Percentiles rank a stretch among this genome's conserved stretches.
These are phyloP conservation scores for Ectobius pallidus DNA, from an alignment of 2,888 invertebrate genomes.

Conservation along the genomic window DNA sequence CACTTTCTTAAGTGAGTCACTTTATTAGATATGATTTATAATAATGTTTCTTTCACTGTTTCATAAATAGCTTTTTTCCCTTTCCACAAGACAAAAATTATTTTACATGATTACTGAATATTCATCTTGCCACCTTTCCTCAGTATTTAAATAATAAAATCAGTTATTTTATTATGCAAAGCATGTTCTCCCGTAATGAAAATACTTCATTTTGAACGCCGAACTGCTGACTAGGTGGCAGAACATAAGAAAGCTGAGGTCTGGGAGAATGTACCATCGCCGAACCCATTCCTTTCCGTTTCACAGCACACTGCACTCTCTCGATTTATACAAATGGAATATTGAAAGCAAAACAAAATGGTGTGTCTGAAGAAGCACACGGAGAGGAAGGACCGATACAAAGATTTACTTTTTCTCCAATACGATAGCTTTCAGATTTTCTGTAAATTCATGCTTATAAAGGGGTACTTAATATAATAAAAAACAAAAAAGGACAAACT, in stretches of 20 bases:
- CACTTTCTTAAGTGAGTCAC: slow-evolving; percentile 34
- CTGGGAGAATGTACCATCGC: slow-evolving; percentile 6
- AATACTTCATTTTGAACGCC: slow-evolving; percentile 19
- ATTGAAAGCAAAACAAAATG: not conserved
- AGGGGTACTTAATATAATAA: slow-evolving; percentile 10
- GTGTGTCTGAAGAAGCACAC: not conserved
- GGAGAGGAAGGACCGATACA: slow-evolving; percentile 10
- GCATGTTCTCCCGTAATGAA: slow-evolving; percentile 20
- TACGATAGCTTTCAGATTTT: not conserved
- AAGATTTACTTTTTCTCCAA: not conserved
- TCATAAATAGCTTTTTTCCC: slow-evolving; percentile 31
- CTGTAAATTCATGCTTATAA: slow-evolving; percentile 7
- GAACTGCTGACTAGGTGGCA: slow-evolving; percentile 32
- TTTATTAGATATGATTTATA: slow-evolving; percentile 32
- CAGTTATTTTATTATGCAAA: slow-evolving; percentile 4
- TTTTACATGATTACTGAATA: slow-evolving; percentile 21
- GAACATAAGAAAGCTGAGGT: slow-evolving; percentile 18
- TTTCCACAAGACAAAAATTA: slow-evolving; percentile 22
- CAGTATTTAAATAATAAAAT: slow-evolving; percentile 17
- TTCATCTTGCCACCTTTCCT: slow-evolving; percentile 19
- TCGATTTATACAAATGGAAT: not conserved
- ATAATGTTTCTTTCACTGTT: slow-evolving; percentile 26
- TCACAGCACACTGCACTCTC: not conserved
- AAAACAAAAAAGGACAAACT: not conserved
- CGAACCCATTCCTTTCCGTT: not conserved